Conservation (phyloP, 1,140 invertebrate genomes). For the Papilio glaucus region DNA sequence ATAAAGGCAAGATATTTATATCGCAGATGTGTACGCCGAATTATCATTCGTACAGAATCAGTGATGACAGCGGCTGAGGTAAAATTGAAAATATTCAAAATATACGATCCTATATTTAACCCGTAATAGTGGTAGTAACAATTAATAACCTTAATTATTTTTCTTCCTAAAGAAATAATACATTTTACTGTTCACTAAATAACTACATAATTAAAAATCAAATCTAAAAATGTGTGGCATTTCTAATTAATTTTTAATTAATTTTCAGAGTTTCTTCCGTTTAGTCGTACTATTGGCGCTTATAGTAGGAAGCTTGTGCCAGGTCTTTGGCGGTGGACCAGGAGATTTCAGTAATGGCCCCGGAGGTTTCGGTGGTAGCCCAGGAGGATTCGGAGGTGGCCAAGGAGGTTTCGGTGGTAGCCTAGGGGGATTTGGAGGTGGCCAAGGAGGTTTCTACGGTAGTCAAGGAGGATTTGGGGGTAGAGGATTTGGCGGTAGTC, state of each 20-base stretch:
- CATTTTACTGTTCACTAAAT: too few relatives aligned
- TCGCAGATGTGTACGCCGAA: background rate
- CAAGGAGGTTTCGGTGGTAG: background rate
- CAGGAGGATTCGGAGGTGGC: background rate
- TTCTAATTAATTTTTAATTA: background rate
- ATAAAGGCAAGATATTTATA: background rate
- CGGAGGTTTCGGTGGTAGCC: background rate
- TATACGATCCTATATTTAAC: too few relatives aligned
- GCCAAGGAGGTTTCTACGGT: background rate
- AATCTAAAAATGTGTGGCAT: background rate
- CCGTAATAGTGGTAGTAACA: too few relatives aligned
- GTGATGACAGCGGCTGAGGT: slow-evolving; percentile 5
- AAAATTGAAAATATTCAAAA: background rate
- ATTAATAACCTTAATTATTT: too few relatives aligned
- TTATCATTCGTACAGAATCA: background rate
- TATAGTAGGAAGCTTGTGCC: background rate
- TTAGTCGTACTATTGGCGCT: background rate
- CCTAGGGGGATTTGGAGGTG: background rate
- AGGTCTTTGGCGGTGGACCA: background rate
- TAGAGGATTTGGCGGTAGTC: slow-evolving; percentile 22
- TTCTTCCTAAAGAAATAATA: too few relatives aligned
- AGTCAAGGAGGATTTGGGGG: background rate
- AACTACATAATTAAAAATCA: too few relatives aligned
- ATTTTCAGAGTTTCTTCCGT: background rate
- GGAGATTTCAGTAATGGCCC: background rate